Conservation (phyloP, 2,888 invertebrate genomes). For the Xestia rhomboidea region DNA sequence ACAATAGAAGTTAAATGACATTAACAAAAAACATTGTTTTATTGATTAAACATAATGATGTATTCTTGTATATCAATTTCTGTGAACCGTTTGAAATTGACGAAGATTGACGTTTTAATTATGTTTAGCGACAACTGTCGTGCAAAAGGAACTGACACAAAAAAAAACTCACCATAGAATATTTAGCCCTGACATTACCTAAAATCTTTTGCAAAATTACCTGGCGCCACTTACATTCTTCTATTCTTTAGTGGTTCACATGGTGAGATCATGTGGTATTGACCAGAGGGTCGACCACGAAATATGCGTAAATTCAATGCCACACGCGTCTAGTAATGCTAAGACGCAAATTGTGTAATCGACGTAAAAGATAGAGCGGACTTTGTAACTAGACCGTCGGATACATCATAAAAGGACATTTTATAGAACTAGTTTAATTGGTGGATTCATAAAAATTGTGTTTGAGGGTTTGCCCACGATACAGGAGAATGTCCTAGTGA, state of each 20-base stretch:
- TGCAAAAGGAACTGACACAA: not conserved
- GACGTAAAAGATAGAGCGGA: constrained; percentile 45
- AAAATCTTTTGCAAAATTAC: constrained; percentile 35
- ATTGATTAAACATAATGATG: not conserved
- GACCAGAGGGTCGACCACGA: constrained; percentile 61
- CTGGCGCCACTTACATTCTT: not conserved
- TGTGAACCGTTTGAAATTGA: not conserved
- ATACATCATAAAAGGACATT: constrained; percentile 12
- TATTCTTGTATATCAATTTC: not conserved
- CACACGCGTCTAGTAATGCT: constrained; percentile 71
- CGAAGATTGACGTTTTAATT: not conserved
- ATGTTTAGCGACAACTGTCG: not conserved
- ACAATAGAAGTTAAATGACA: not conserved
- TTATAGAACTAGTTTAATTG: constrained; percentile 17
- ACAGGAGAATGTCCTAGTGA: not conserved
- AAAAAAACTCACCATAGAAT: not conserved
- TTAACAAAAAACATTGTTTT: not conserved
- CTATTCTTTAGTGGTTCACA: constrained; percentile 53
- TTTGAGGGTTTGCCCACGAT: not conserved
- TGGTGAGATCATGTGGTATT: constrained; percentile 59
- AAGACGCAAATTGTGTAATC: constrained; percentile 74
- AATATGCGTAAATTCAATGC: constrained; percentile 76
- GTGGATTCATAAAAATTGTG: not conserved
- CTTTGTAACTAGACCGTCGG: constrained; percentile 39
- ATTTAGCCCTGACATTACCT: constrained; percentile 30